A percentile compares a stretch with the other conserved stretches of the same genome.
Evolutionary conservation across 2,113 vertebrate species (phyloP).

Genomic region (Sceloporus tristichus): DNA sequence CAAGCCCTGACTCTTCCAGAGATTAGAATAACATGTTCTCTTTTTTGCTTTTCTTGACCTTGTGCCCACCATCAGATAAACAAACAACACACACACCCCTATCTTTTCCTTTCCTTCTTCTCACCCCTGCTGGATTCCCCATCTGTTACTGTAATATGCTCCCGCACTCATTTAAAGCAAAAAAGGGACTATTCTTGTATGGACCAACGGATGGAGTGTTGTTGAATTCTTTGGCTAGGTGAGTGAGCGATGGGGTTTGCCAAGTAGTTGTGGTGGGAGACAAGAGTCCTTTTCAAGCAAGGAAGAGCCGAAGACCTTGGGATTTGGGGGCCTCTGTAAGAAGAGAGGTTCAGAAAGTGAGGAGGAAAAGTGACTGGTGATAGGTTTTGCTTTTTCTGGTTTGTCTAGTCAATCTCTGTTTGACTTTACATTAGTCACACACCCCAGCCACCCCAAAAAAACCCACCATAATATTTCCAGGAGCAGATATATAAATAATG

Average conservation of each 20-base stretch:
- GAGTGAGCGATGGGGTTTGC: not conserved
- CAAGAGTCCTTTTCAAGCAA: not conserved
- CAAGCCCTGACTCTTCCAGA: conserved; percentile 11
- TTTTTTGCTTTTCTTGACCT: not conserved
- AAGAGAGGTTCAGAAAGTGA: not conserved
- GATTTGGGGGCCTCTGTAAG: not conserved
- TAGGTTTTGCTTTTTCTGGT: not conserved
- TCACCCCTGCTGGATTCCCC: conserved; percentile 27
- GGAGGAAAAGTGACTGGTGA: not conserved
- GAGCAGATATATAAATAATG: not conserved
- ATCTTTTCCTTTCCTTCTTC: conserved; percentile 4
- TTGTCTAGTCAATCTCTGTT: not conserved
- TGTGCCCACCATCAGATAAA: not conserved
- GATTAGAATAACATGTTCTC: not conserved
- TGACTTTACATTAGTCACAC: conserved; percentile 4
- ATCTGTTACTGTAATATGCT: conserved; percentile 33
- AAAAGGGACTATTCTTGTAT: not conserved
- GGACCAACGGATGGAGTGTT: not conserved
- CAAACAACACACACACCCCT: not conserved
- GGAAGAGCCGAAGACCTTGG: not conserved
- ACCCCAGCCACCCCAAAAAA: not conserved
- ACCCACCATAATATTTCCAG: not conserved
- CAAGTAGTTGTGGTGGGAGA: not conserved
- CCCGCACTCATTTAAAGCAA: not conserved
- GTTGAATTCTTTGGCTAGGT: too few species aligned